These are phyloP conservation scores for Rhynchonycteris naso DNA, from an alignment of 2,797 vertebrate species.

Conservation along the genomic window DNA sequence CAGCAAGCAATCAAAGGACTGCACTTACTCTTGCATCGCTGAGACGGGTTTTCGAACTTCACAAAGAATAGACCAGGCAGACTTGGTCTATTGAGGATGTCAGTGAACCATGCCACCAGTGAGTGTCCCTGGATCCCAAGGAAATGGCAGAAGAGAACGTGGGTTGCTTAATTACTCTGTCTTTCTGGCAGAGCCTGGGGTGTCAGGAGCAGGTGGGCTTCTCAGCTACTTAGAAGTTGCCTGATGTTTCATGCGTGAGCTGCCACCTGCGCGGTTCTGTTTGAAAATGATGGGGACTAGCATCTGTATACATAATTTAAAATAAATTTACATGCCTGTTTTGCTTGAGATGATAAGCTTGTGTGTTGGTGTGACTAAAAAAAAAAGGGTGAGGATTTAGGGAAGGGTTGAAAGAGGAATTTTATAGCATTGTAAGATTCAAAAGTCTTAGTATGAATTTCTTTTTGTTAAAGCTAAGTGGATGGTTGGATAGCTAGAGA, in stretches of 20 bases:
- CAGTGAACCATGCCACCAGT: neutral
- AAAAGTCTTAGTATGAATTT: neutral
- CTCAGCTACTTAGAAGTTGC: neutral
- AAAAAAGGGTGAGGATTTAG: neutral
- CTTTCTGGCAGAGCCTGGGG: neutral
- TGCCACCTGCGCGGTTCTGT: neutral
- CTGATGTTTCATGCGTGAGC: neutral
- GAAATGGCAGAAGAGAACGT: neutral
- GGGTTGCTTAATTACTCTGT: neutral
- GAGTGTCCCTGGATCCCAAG: neutral
- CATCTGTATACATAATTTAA: constrained; percentile 20
- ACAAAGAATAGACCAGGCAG: neutral
- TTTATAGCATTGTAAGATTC: constrained; percentile 4
- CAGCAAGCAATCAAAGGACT: neutral
- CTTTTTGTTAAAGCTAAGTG: neutral
- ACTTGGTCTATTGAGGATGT: neutral
- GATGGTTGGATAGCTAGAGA: neutral
- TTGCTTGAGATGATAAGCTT: neutral
- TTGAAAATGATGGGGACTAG: neutral
- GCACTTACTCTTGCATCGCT: neutral
- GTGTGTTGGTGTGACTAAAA: neutral
- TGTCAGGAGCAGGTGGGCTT: neutral
- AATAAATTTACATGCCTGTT: neutral
- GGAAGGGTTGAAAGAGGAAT: neutral
- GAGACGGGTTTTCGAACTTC: neutral